phyloP scores from a whole-genome alignment of 2,113 vertebrate genomes.

The Falco punctatus region DNA sequence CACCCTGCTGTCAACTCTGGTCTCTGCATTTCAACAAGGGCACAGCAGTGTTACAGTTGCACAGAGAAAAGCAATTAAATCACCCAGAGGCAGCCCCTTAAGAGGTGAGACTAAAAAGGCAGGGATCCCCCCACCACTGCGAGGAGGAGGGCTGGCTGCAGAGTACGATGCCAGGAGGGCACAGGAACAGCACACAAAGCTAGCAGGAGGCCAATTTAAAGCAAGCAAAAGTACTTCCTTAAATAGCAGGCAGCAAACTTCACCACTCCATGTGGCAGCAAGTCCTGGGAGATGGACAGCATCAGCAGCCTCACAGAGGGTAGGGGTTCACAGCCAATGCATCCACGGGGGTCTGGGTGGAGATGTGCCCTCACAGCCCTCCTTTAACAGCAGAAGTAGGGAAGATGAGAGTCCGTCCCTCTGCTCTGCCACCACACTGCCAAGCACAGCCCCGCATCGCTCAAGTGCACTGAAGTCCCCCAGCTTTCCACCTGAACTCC shows the following conservation, averaged over 20 bases:
- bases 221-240: background rate
- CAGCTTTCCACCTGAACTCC: background rate
- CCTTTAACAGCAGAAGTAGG: background rate
- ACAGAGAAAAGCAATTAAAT: background rate
- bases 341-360: background rate
- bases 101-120: background rate
- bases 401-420: background rate
- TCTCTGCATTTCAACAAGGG: background rate
- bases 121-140: background rate
- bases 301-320: accelerated
- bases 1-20: background rate
- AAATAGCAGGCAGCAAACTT: background rate
- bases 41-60: background rate
- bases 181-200: background rate
- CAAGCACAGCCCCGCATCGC: background rate
- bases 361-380: background rate
- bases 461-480: background rate
- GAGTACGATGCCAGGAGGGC: background rate
- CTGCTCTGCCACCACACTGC: background rate
- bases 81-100: background rate
- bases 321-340: accelerated
- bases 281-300: background rate
- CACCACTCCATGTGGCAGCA: accelerated
- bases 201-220: background rate
- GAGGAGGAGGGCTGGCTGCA: background rate